These are phyloP conservation scores for Gasterosteus nipponicus DNA, from an alignment of 2,113 vertebrate species.

Conservation along the genomic window DNA sequence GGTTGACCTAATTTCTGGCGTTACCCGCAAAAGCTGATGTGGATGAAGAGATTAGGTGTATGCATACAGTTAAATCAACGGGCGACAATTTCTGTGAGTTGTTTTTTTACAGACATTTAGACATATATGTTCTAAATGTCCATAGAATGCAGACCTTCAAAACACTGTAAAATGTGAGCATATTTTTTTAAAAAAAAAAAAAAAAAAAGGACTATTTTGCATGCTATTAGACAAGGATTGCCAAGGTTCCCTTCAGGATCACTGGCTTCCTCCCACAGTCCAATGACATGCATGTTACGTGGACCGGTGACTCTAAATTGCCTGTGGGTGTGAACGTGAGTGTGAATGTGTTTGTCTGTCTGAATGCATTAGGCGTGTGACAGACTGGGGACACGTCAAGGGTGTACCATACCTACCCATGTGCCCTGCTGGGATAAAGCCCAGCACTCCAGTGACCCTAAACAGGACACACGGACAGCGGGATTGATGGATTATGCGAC, in stretches of 20 bases:
- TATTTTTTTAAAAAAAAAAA: neutral
- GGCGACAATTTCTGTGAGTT: conserved; percentile 6
- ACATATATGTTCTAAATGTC: neutral
- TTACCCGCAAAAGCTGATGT: conserved; percentile 53
- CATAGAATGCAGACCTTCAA: neutral
- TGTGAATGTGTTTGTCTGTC: conserved; percentile 45
- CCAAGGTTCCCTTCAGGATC: neutral
- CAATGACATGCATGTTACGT: conserved; percentile 28
- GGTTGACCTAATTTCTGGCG: conserved; percentile 68
- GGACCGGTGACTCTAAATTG: conserved; percentile 34
- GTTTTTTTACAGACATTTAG: conserved; percentile 9
- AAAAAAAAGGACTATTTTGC: neutral
- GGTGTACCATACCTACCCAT: conserved; percentile 7
- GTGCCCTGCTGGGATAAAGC: conserved; percentile 23
- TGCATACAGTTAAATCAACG: conserved; percentile 25
- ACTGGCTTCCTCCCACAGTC: conserved; percentile 7
- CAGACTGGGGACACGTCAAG: conserved; percentile 29
- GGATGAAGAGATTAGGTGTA: conserved; percentile 64
- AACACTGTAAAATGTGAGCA: neutral
- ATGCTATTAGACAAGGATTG: neutral
- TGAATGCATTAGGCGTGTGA: conserved; percentile 31
- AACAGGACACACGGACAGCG: conserved; percentile 3
- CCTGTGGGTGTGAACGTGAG: conserved; percentile 43
- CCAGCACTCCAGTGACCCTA: conserved; percentile 16
- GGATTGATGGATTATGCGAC: conserved; percentile 3